Base-by-base conservation (phyloP, 2,113 vertebrate species). In the Elaphurus davidianus region DNA sequence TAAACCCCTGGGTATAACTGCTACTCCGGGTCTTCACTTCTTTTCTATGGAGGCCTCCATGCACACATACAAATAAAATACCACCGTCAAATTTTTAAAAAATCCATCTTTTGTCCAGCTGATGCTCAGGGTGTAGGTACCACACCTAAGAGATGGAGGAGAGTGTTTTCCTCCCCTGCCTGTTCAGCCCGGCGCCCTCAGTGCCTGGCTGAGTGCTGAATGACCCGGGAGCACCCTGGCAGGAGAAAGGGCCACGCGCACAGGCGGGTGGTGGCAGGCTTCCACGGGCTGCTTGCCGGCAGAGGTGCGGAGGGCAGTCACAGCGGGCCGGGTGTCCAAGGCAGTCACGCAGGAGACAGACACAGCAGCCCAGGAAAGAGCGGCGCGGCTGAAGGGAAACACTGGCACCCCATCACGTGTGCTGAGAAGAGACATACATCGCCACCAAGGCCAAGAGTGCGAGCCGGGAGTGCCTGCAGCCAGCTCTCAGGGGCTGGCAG, bases 321-420 rank as follows among this genome's bases (percentile, higher is more conserved):
- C 11, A 40, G 88, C 54, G 12, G 43, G 40, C 59, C 87, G 60
- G 96, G 71, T 81, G 87, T 90, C 28, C 50, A 28, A 45, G 91
- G 45, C 57, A 67, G 21, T 1, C 2, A 45, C 14, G 86, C 45
- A 52, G 60, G 55, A 78, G 59, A 27, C 27, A 92, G 91, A 27
- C 33, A 60, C 27, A 6, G 62, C 82, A n/a, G 50, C 60, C 59
- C 67, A 47, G 89, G 94, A 95, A 93, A 78, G 64, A 87, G 92
- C 10, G 1, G 62, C 28, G 7, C 0, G 16, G 97, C 91, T 59
- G 76, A 12, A 93, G 54, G 91, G 88, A 91, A 95, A 43, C 27
- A n/a, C 36, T 21, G 21, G 92, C 47, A 4, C 1, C 28, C 84
- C 45, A 28, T 25, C 15, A 30, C 0, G 4, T 1, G 43, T n/a